phyloP scores from a whole-genome alignment of 2,113 vertebrate species.

The Catharus bicknelli region DNA sequence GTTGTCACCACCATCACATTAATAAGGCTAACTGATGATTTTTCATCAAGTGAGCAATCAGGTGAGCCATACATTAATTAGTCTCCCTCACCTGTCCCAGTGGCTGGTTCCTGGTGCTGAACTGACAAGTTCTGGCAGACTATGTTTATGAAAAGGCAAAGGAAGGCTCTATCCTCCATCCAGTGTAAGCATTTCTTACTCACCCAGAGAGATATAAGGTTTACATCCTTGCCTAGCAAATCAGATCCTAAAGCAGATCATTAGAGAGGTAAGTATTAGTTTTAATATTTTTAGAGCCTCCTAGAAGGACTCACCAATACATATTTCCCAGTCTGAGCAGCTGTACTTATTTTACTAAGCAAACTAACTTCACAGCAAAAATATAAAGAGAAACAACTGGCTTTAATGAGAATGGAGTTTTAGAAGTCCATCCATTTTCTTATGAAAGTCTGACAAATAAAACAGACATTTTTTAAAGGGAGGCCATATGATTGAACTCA shows the following conservation, averaged over 20 bases:
- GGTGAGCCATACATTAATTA: background rate
- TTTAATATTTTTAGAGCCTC: background rate
- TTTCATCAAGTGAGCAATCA: background rate
- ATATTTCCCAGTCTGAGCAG: background rate
- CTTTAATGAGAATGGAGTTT: background rate
- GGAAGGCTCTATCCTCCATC: background rate
- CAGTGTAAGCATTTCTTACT: background rate
- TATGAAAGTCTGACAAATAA: background rate
- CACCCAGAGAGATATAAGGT: fast-evolving
- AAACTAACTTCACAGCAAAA: background rate
- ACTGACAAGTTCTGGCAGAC: background rate
- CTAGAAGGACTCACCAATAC: background rate
- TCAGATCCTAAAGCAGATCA: background rate
- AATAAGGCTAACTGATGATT: background rate
- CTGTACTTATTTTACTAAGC: background rate
- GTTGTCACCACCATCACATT: background rate
- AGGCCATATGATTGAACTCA: background rate
- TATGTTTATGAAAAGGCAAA: background rate
- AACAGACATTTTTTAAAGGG: background rate
- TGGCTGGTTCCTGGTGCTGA: background rate
- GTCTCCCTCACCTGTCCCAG: background rate
- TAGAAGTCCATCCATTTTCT: background rate
- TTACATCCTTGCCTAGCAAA: background rate
- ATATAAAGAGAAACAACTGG: background rate
- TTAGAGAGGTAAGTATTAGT: background rate